Evolutionary conservation across 1,140 invertebrate species (phyloP).

Genomic region (Bombus fervidus): DNA sequence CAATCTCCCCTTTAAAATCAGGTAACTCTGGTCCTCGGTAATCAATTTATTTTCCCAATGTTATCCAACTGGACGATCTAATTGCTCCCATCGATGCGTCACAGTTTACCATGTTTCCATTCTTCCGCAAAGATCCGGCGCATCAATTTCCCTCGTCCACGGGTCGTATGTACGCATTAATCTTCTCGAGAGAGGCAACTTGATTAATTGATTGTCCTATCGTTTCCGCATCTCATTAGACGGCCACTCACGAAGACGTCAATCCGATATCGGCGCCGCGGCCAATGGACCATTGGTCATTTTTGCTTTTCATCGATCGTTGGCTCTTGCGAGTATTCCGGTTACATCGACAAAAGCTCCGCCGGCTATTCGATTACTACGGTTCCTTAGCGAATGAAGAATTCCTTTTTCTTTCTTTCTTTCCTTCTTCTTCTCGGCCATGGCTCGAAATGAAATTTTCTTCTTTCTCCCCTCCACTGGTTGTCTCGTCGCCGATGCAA

Average conservation of each 20-base stretch:
- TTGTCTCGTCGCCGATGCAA: conserved; percentile 7
- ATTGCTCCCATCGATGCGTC: not conserved
- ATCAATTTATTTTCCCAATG: not conserved
- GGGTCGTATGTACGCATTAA: not conserved
- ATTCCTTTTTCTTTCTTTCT: not conserved
- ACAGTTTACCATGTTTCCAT: not conserved
- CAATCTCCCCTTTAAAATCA: too few relatives aligned
- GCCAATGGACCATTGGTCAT: not conserved
- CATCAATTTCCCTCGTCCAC: not conserved
- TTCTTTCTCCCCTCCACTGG: not conserved
- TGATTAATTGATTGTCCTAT: conserved; percentile 24
- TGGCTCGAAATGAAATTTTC: conserved; percentile 25
- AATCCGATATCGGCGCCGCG: conserved; percentile 19
- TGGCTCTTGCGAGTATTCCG: conserved; percentile 20
- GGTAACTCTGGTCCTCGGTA: too few relatives aligned
- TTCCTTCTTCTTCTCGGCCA: not conserved
- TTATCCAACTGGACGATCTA: not conserved
- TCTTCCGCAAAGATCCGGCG: not conserved
- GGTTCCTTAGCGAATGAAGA: conserved; percentile 16
- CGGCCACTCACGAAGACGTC: not conserved
- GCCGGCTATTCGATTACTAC: conserved; percentile 36
- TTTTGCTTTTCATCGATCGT: conserved; percentile 49
- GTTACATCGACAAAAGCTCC: conserved; percentile 22
- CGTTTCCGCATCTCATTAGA: conserved; percentile 7
- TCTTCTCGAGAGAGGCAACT: not conserved